Evolutionary conservation across 2,888 invertebrate genomes (phyloP).

Genomic region (Laothoe populi): DNA sequence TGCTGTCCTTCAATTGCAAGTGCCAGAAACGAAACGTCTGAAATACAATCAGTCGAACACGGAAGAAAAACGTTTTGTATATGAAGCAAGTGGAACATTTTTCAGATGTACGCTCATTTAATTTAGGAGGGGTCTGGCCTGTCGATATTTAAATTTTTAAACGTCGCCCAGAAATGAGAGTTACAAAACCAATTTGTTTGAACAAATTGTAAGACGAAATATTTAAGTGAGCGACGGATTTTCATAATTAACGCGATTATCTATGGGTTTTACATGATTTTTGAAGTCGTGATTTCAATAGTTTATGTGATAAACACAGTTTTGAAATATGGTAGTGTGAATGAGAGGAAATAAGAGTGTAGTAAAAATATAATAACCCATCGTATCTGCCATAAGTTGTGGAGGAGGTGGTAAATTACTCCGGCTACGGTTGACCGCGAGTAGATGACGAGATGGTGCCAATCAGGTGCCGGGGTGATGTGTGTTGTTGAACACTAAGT

Average conservation of each 20-base stretch:
- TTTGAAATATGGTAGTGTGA: too few relatives aligned
- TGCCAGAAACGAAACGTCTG: conserved; percentile 46
- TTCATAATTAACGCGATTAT: conserved; percentile 7
- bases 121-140: conserved; percentile 71
- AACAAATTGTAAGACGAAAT: conserved; percentile 66
- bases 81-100: conserved; percentile 51
- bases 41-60: conserved; percentile 40
- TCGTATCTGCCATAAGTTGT: too few relatives aligned
- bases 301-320: not conserved
- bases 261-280: conserved; percentile 11
- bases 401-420: too few relatives aligned
- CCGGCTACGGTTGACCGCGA: too few relatives aligned
- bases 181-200: conserved; percentile 71
- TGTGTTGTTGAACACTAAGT: too few relatives aligned
- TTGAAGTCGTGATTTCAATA: not conserved
- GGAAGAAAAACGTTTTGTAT: conserved; percentile 48
- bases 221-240: conserved; percentile 7
- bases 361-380: too few relatives aligned
- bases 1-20: conserved; percentile 39
- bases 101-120: conserved; percentile 69
- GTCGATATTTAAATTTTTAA: conserved; percentile 82
- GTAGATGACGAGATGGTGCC: too few relatives aligned
- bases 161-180: conserved; percentile 65
- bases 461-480: too few relatives aligned
- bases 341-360: too few relatives aligned